phyloP scores from a whole-genome alignment of 2,888 invertebrate species.

The Amphipyra berbera region DNA sequence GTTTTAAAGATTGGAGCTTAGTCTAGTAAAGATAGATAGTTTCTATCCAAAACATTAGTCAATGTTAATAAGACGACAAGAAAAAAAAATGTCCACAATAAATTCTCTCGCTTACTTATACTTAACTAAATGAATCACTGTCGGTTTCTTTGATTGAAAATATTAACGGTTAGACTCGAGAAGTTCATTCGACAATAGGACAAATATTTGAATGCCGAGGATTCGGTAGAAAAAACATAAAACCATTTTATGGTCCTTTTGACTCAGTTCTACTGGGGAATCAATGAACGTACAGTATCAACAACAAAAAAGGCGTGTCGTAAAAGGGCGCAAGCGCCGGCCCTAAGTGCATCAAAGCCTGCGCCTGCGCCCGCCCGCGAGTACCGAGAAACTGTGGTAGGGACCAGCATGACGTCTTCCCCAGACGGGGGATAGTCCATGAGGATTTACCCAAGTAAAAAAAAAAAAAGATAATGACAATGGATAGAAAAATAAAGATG shows the following conservation, averaged over 20 bases:
- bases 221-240: slow-evolving; percentile 5
- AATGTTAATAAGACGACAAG: too few relatives aligned
- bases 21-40: too few relatives aligned
- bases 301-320: slow-evolving; percentile 21
- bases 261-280: slow-evolving; percentile 32
- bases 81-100: background rate
- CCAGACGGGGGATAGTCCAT: too few relatives aligned
- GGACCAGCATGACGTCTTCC: slow-evolving; percentile 1
- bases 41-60: too few relatives aligned
- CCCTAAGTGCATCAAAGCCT: slow-evolving; percentile 30
- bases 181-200: slow-evolving; percentile 29
- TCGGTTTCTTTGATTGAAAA: slow-evolving; percentile 15
- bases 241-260: slow-evolving; percentile 11
- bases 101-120: background rate
- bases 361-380: slow-evolving; percentile 1
- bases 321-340: slow-evolving; percentile 38
- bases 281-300: slow-evolving; percentile 14
- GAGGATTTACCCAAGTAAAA: too few relatives aligned
- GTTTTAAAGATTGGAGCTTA: too few relatives aligned
- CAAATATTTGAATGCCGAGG: slow-evolving; percentile 15
- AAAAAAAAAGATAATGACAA: too few relatives aligned
- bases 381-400: slow-evolving; percentile 41
- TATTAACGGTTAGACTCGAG: slow-evolving; percentile 12
- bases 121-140: background rate
- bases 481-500: too few relatives aligned